Percentiles rank a stretch among this genome's conserved stretches.
These are phyloP conservation scores for Trachelus tabidus DNA, from an alignment of 2,888 invertebrate genomes.

Conservation along the genomic window DNA sequence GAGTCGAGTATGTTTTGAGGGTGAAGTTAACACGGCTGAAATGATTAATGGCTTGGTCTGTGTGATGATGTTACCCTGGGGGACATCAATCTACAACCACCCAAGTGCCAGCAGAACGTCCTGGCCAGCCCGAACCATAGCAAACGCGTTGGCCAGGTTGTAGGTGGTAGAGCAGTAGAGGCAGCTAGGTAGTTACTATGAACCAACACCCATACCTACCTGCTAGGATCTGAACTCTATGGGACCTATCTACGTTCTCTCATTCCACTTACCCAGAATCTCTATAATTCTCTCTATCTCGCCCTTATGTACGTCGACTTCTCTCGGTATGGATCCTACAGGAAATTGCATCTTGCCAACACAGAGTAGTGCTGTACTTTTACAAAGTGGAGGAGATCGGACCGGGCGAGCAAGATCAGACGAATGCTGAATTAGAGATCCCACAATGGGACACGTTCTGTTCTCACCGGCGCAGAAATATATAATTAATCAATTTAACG, in stretches of 20 bases:
- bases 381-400: background rate
- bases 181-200: background rate
- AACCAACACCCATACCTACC: background rate
- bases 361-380: background rate
- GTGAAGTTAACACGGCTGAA: conserved; percentile 52
- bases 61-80: conserved; percentile 47
- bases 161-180: background rate
- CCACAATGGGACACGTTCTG: background rate
- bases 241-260: background rate
- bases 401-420: background rate
- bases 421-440: background rate
- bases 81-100: conserved; percentile 49
- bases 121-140: conserved; percentile 24
- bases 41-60: conserved; percentile 51
- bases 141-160: conserved; percentile 1
- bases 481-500: background rate
- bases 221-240: background rate
- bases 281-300: background rate
- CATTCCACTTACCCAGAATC: background rate
- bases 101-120: conserved; percentile 22
- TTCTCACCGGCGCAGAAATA: background rate
- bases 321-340: conserved; percentile 7
- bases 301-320: background rate
- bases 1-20: conserved; percentile 49
- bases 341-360: conserved; percentile 19